phyloP scores from a whole-genome alignment of 2,797 vertebrate genomes.

The Urosaurus nigricauda region DNA sequence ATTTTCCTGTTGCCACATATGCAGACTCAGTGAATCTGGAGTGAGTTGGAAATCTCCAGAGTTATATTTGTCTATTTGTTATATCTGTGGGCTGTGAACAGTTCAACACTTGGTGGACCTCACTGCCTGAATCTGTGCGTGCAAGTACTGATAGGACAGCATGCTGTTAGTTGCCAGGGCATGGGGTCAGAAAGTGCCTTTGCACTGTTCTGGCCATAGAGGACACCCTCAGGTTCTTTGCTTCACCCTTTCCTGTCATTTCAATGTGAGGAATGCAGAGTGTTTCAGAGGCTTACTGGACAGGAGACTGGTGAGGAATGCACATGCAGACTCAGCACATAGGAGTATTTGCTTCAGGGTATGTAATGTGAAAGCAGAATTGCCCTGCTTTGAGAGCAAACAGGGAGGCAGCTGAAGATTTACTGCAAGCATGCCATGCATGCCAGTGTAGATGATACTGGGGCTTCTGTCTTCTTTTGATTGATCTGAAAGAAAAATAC shows the following conservation, averaged over 20 bases:
- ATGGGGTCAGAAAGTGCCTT: conserved; percentile 12
- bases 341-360: conserved; percentile 17
- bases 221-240: background rate
- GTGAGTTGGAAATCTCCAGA: background rate
- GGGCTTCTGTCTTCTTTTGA: conserved; percentile 9
- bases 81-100: background rate
- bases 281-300: conserved; percentile 8
- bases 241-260: conserved; percentile 18
- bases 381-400: conserved; percentile 6
- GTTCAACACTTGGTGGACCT: background rate
- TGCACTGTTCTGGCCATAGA: background rate
- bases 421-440: background rate
- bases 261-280: conserved; percentile 2
- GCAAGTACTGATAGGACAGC: background rate
- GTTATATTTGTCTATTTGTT: background rate
- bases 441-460: background rate
- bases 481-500: conserved; percentile 22
- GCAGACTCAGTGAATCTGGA: background rate
- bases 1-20: background rate
- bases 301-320: background rate
- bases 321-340: conserved; percentile 7
- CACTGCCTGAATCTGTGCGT: background rate
- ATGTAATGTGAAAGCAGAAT: conserved; percentile 1
- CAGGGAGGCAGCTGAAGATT: background rate
- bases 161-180: background rate